Evolutionary conservation across 2,113 vertebrate species (phyloP), one percentile per base, ranked within the genome.

Genomic region (Pachycephala philippinensis): DNA sequence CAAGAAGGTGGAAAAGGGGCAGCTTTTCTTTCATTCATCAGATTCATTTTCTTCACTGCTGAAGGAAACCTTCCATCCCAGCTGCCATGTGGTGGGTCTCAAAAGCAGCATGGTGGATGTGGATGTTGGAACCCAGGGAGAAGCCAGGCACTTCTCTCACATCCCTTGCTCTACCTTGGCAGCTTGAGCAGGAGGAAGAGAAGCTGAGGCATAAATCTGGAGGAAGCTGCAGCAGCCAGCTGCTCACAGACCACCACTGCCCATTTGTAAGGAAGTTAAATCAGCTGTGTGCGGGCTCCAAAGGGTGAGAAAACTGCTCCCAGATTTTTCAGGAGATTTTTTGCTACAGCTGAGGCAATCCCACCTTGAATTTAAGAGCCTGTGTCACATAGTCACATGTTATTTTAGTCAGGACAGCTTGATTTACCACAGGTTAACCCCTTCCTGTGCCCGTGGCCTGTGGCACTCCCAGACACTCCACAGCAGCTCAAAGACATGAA

Each of bases 231-330:
- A 78, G 57, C 7, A 4, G 37, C 45, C 89, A 87, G 77, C 52
- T 1, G 7, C 84, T 56, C 69, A 23, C 37, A 71, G 65, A 70
- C 27, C 47, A 54, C 18, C 15, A 9, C 30, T n/a, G n/a, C 11
- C 23, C 33, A 8, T 30, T 15, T 30, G 27, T 24, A 45, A 79
- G 40, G 37, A 57, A 61, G 14, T 37, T 50, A 42, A 83, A 69
- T 23, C 50, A 76, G 74, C 44, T 6, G 6, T 1, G 3, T 30
- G 45, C 0, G 0, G 5, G 9, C 37, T 42, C 50, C 19, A 30
- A 84, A 61, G 59, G 0, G 2, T 4, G 45, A 69, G 11, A 50
- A 75, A 87, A 71, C 30, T 1, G 9, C 64, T 87, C 47, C 49
- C 30, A n/a, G 21, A 50, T 42, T 66, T 66, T 50, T 53, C 37